Evolutionary conservation across 1,140 invertebrate genomes (phyloP).

Genomic region (Drosophila rhopaloa): DNA sequence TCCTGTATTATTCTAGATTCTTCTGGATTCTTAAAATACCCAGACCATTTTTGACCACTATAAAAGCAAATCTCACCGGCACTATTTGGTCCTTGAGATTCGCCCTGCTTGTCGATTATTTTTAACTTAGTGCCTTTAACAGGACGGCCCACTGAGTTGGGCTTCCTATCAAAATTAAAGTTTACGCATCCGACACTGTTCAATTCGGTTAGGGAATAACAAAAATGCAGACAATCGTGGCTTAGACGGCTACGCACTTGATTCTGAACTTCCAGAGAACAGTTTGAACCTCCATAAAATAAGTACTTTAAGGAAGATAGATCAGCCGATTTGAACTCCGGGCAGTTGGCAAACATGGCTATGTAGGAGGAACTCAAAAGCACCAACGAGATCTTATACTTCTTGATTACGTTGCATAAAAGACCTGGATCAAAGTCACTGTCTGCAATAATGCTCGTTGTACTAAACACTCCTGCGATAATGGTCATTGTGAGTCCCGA

Average conservation of each 20-base stretch:
- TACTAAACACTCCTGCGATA: slow-evolving; percentile 24
- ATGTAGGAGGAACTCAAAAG: not conserved
- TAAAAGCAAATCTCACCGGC: slow-evolving; percentile 78
- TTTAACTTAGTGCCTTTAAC: slow-evolving; percentile 14
- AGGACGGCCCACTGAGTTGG: slow-evolving; percentile 20
- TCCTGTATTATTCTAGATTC: slow-evolving; percentile 86
- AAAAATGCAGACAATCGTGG: slow-evolving; percentile 11
- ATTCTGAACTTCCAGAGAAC: slow-evolving; percentile 2
- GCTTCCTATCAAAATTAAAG: slow-evolving; percentile 22
- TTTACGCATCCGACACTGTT: slow-evolving; percentile 19
- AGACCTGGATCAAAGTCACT: slow-evolving; percentile 24
- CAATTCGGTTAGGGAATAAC: slow-evolving; percentile 30
- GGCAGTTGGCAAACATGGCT: slow-evolving; percentile 3
- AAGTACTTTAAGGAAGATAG: slow-evolving; percentile 24
- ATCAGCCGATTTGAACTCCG: slow-evolving; percentile 2
- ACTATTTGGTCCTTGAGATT: slow-evolving; percentile 51
- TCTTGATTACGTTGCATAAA: slow-evolving; percentile 23
- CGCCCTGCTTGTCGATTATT: slow-evolving; percentile 22
- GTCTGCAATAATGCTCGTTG: slow-evolving; percentile 32
- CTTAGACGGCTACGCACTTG: slow-evolving; percentile 21
- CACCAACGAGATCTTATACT: slow-evolving; percentile 33
- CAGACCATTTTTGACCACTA: slow-evolving; percentile 60
- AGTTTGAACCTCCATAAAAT: slow-evolving; percentile 19
- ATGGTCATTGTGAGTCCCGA: slow-evolving; percentile 30
- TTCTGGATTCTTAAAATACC: slow-evolving; percentile 85